Evolutionary conservation across 2,797 vertebrate genomes (phyloP).

Genomic region (Cossypha dichroa): DNA sequence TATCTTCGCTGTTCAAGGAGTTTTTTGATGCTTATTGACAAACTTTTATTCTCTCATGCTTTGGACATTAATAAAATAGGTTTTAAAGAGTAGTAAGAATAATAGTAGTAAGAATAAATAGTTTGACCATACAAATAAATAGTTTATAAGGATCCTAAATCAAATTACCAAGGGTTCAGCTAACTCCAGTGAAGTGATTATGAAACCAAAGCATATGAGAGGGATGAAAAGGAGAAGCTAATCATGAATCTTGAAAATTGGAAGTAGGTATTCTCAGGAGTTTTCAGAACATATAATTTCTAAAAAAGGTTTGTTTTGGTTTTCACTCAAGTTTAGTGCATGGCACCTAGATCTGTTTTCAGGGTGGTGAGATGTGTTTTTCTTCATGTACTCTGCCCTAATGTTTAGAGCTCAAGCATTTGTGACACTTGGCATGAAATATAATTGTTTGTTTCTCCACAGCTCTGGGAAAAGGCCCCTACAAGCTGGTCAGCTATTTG

Average conservation of each 20-base stretch:
- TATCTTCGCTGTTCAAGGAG: neutral
- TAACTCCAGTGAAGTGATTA: neutral
- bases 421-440: neutral
- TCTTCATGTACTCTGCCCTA: neutral
- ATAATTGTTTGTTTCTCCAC: conserved; percentile 13
- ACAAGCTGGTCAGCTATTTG: conserved; percentile 82
- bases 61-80: neutral
- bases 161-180: fast-evolving
- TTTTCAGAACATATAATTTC: neutral
- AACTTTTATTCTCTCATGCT: neutral
- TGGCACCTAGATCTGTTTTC: neutral
- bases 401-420: neutral
- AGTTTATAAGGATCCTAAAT: neutral
- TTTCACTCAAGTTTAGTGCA: neutral
- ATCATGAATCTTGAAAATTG: neutral
- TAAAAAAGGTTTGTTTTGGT: neutral
- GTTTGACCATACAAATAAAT: neutral
- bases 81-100: neutral
- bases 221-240: neutral
- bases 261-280: neutral
- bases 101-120: neutral
- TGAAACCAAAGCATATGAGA: neutral
- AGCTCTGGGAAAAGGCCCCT: conserved; percentile 94
- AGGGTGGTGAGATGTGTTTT: neutral
- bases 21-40: neutral